Percentiles rank a stretch among this genome's conserved stretches.
These are phyloP conservation scores for Agrotis segetum DNA, from an alignment of 2,888 invertebrate species.

Conservation along the genomic window DNA sequence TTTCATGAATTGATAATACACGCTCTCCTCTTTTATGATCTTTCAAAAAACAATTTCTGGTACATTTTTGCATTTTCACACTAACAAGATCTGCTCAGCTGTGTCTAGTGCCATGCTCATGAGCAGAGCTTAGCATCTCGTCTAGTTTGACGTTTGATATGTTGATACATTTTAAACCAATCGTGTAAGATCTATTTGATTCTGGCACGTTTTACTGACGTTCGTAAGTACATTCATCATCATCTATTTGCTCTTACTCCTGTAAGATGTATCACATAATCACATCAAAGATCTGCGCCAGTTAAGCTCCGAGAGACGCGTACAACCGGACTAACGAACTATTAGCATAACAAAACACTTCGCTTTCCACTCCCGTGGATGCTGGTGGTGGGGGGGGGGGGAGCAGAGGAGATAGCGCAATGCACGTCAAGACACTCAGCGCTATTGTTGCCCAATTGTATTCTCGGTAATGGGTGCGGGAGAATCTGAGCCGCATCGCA, in stretches of 20 bases:
- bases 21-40: constrained; percentile 32
- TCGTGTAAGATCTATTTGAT: not conserved
- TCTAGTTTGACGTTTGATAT: not conserved
- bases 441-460: constrained; percentile 57
- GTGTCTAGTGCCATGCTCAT: not conserved
- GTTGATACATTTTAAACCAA: not conserved
- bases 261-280: constrained; percentile 25
- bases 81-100: not conserved
- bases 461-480: constrained; percentile 54
- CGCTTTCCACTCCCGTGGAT: constrained; percentile 32
- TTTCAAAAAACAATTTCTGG: not conserved
- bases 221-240: not conserved
- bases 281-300: constrained; percentile 22
- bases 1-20: constrained; percentile 37
- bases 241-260: constrained; percentile 19
- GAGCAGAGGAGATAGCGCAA: constrained; percentile 8
- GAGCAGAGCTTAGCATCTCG: not conserved
- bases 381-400: not conserved
- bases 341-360: constrained; percentile 59
- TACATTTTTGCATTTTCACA: not conserved
- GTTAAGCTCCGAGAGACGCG: constrained; percentile 28
- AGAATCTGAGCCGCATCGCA: constrained; percentile 54
- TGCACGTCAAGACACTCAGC: constrained; percentile 44
- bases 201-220: not conserved
- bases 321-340: constrained; percentile 46